These are phyloP conservation scores for Bilobella aurantiaca DNA, from an alignment of 1,140 invertebrate genomes.

Conservation along the genomic window DNA sequence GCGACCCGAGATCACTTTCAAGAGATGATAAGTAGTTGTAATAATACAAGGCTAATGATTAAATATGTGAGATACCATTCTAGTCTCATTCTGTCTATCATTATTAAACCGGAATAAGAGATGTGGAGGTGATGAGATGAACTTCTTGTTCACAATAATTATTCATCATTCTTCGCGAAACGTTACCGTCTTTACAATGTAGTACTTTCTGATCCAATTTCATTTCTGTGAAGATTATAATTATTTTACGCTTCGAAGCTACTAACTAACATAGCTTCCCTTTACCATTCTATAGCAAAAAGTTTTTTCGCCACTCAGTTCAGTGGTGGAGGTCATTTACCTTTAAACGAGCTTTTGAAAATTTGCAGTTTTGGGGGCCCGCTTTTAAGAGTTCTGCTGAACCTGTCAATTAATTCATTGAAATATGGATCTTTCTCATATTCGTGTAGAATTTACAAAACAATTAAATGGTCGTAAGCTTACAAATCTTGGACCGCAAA, in stretches of 20 bases:
- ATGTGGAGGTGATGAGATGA: conserved; percentile 4
- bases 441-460: no score
- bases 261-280: conserved; percentile 28
- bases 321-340: conserved; percentile 24
- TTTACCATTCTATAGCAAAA: conserved; percentile 7
- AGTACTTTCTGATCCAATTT: conserved; percentile 1
- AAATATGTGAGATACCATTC: conserved; percentile 3
- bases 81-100: neutral
- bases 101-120: conserved; percentile 5
- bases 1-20: no score
- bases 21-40: no score
- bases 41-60: conserved; percentile 1
- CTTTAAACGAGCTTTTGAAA: neutral
- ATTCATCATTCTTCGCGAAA: no score
- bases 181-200: no score
- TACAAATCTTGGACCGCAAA: no score
- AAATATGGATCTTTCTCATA: no score
- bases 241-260: conserved; percentile 33
- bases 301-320: neutral
- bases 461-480: no score
- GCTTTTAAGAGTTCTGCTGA: no score
- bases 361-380: neutral
- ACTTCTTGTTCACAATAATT: neutral
- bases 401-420: no score
- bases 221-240: conserved; percentile 18